Evolutionary conservation across 1,140 invertebrate species (phyloP).

Genomic region (Pissodes strobi): DNA sequence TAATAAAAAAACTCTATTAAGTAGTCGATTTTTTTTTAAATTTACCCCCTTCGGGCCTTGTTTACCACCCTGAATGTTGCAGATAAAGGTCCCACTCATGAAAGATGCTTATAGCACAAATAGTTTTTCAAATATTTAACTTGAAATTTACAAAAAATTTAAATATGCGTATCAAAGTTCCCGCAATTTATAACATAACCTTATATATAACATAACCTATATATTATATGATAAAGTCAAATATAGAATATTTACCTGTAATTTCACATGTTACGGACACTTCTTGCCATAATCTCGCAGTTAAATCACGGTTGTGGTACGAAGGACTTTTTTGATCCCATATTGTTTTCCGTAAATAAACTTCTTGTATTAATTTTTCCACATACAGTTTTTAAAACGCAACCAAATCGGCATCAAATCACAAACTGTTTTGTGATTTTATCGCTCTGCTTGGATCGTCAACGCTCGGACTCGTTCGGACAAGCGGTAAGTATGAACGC

Average conservation of each 20-base stretch:
- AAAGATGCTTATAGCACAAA: neutral
- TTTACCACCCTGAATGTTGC: neutral
- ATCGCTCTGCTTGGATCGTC: neutral
- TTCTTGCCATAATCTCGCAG: neutral
- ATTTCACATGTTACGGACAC: neutral
- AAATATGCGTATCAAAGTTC: neutral
- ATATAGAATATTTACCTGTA: neutral
- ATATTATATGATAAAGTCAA: neutral
- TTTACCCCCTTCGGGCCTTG: too few species aligned
- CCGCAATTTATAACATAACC: too few species aligned
- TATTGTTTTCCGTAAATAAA: neutral
- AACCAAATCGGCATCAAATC: neutral
- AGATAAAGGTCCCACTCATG: neutral
- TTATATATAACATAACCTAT: neutral
- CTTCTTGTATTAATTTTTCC: neutral
- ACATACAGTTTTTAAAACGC: neutral
- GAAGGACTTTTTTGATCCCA: neutral
- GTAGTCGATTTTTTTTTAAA: too few species aligned
- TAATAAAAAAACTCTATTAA: too few species aligned
- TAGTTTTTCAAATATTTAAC: neutral
- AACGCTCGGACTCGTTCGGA: neutral
- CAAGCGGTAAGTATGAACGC: neutral
- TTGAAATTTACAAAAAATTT: neutral
- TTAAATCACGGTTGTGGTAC: neutral
- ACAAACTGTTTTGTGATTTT: constrained; percentile 3